Evolutionary conservation across 2,888 invertebrate genomes (phyloP), one percentile per base, ranked within the genome.

Genomic region (Scaptodrosophila latifasciaeformis): DNA sequence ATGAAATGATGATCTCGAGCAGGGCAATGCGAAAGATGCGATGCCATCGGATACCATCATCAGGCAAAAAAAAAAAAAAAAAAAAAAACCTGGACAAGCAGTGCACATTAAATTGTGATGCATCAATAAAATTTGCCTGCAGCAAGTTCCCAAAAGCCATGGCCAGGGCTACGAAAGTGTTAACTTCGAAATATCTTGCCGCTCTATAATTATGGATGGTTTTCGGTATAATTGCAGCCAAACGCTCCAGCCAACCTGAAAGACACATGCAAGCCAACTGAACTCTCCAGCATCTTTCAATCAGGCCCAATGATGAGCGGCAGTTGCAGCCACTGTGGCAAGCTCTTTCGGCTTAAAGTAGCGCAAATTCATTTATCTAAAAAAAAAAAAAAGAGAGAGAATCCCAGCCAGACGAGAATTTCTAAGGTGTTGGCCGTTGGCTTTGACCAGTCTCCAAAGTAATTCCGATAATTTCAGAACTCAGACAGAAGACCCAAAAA

Each of bases 121-220:
- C 76, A 77, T 77, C 76, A 79, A 79, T 77, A 79, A 77, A 79
- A 77, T 77, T 70, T 69, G 79, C 83, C 81, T 75, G 65, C 62
- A 79, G 81, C 79, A 66, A 65, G 70, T 77, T 72, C 77, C 77
- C 79, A 72, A 76, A 76, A 17, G 37, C 37, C 37, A 37, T 15
- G 7, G 79, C 76, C 72, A 72, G 63, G 78, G 29, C 64, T 81
- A 77, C 84, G 82, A 85, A 86, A 86, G 86, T 86, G 85, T 85
- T 85, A 86, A 85, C 84, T 86, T 79, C 82, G 84, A 82, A 81
- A 80, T 67, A 68, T 66, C 56, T 67, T 63, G 83, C 85, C 85
- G 85, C 85, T 81, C 81, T 86, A 75, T 86, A 86, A 86, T 86
- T 86, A 86, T 81, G 75, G 67, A 70, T 70, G 79, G 67, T 75